Conservation (phyloP, 2,113 vertebrate genomes). For the Melanocharis versteri region DNA sequence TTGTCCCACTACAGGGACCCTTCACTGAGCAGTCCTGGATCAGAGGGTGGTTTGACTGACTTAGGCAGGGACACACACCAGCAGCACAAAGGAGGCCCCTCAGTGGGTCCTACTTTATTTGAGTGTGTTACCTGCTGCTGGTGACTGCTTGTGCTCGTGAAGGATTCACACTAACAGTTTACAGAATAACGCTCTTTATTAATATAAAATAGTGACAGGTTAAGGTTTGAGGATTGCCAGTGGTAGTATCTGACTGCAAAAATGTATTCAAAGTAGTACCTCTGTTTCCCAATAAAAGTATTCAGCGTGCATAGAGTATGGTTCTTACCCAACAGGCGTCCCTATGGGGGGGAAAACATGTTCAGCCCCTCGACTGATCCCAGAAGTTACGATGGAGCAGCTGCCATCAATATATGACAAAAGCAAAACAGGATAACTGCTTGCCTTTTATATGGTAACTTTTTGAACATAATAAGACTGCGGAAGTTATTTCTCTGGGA, state of each 20-base stretch:
- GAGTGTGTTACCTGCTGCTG: not conserved
- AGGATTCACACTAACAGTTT: not conserved
- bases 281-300: not conserved
- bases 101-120: not conserved
- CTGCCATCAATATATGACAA: not conserved
- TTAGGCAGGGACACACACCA: not conserved
- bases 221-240: not conserved
- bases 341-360: no score
- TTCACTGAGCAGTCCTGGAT: not conserved
- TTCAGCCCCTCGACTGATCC: not conserved
- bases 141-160: not conserved
- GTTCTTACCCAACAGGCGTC: not conserved
- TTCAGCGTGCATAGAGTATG: accelerated
- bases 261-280: not conserved
- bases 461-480: not conserved
- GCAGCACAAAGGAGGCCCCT: not conserved
- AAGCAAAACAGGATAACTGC: not conserved
- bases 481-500: not conserved
- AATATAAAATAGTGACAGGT: not conserved
- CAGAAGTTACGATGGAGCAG: not conserved
- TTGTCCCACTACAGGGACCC: no score
- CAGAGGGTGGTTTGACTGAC: no score
- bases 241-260: not conserved
- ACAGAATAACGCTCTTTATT: not conserved
- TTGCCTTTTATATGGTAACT: not conserved